Evolutionary conservation across 2,888 invertebrate species (phyloP), one percentile per base, ranked within the genome.

Genomic region (Elmis aenea): DNA sequence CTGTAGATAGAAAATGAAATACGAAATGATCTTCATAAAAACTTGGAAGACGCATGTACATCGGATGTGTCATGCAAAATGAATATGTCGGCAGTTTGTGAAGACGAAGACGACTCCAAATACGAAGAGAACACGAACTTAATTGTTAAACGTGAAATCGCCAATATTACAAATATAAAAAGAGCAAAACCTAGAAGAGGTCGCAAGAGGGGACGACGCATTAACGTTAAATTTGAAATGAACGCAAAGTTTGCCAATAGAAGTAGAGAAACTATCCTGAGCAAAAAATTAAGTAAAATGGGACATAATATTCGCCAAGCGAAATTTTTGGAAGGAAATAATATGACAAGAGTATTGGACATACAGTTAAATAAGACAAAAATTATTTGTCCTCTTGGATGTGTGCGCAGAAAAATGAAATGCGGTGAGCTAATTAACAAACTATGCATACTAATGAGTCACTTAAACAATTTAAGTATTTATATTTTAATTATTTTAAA

Each of bases 351-450:
- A 26, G 29, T 43, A 10, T 10, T 37, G 26, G 16, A 26, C n/a
- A 33, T 42, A n/a, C 3, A 33, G 13, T 6, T 50, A 16, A 36
- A 45, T n/a, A 26, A 39, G 22, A 21, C 47, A 0, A 57, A 51
- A 35, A 46, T 66, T 15, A 40, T 53, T 2, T 81, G 80, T 51
- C 68, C 73, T 3, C 47, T 55, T 10, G 80, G 81, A 10, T 75
- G 72, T 46, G 63, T 79, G 2, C 58, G 70, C 8, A 68, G 69
- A 36, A 73, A 71, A 50, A 64, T 70, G 24, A 62, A 69, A 49
- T 81, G 81, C 58, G 74, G 80, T 80, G 66, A 61, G 67, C 55
- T 24, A 15, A 14, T 13, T n/a, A n/a, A n/a, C n/a, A n/a, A n/a
- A n/a, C n/a, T n/a, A n/a, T n/a, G n/a, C n/a, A n/a, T n/a, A 9